Evolutionary conservation across 2,797 vertebrate species (phyloP), one percentile per base, ranked within the genome.

Genomic region (Ptychadena robeensis): DNA sequence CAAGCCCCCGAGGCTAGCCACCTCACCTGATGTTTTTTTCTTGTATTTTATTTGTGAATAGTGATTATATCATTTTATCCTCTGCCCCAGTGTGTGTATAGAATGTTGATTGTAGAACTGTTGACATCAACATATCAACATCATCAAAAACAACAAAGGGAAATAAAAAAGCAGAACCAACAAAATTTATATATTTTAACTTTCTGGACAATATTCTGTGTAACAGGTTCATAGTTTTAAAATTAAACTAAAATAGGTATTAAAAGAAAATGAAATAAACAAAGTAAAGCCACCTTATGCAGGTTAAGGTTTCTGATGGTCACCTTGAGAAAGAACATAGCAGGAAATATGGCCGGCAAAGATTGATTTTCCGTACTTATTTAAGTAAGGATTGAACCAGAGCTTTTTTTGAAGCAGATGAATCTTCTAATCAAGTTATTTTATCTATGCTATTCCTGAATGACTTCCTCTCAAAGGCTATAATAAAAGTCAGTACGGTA

Each of bases 361-460:
- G 72, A 80, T 80, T 80, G 77, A 85, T 85, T 85, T 80, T 70
- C 35, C 64, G 37, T 76, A 64, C 77, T 80, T 75, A 30, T 85
- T 74, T 74, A 84, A 75, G 77, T 28, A 74, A 48, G n/a, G 59
- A 63, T 64, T 57, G 38, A 32, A 40, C 30, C 10, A 38, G 25
- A 27, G 53, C 65, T 80, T 85, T 76, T 40, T 48, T 44, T 68
- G 53, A 76, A 74, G 57, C 72, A 70, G 78, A 85, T 74, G 61
- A 85, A 85, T 85, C 37, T 80, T 4, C 65, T 85, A 80, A 85
- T 85, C 77, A 80, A 75, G 82, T 76, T 75, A 85, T 85, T 85
- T 85, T 85, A 85, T 80, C 71, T 80, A 11, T 70, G 35, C 71
- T 75, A 53, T 70, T 80, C 71, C 63, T 80, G 70, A 74, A 84